These are phyloP conservation scores for Sebastes goodei DNA, from an alignment of 2,797 vertebrate genomes.

Conservation along the genomic window DNA sequence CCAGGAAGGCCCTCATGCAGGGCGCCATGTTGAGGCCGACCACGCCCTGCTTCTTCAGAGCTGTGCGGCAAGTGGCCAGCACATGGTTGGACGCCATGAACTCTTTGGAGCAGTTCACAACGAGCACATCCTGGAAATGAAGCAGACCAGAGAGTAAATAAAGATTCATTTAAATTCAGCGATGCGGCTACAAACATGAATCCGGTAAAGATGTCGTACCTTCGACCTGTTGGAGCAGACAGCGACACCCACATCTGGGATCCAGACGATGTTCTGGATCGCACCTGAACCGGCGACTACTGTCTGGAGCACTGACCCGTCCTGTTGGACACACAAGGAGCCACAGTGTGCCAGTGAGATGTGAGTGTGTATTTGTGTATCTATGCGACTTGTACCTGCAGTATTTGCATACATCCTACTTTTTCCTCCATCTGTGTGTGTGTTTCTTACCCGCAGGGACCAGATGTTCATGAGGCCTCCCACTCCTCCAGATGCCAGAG, in stretches of 20 bases:
- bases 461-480: conserved; percentile 98
- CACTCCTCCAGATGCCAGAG: conserved; percentile 92
- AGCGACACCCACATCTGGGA: conserved; percentile 95
- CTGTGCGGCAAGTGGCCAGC: conserved; percentile 92
- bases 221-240: conserved; percentile 98
- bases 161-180: not conserved
- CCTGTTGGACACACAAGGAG: conserved; percentile 77
- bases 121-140: conserved; percentile 89
- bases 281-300: conserved; percentile 95
- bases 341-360: not conserved
- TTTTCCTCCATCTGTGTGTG: too few species aligned
- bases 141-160: not conserved
- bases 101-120: conserved; percentile 92
- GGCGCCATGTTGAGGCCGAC: conserved; percentile 94
- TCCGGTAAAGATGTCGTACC: conserved; percentile 70
- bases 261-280: conserved; percentile 95
- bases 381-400: not conserved
- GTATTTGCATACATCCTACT: not conserved
- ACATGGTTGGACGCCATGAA: conserved; percentile 91
- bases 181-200: not conserved
- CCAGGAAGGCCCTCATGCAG: conserved; percentile 96
- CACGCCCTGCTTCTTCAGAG: conserved; percentile 93
- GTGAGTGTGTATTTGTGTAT: not conserved
- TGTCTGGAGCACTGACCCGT: conserved; percentile 94
- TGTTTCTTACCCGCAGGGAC: conserved; percentile 88